Conservation (phyloP, 2,888 invertebrate species). For the Heliconius charithonia region DNA sequence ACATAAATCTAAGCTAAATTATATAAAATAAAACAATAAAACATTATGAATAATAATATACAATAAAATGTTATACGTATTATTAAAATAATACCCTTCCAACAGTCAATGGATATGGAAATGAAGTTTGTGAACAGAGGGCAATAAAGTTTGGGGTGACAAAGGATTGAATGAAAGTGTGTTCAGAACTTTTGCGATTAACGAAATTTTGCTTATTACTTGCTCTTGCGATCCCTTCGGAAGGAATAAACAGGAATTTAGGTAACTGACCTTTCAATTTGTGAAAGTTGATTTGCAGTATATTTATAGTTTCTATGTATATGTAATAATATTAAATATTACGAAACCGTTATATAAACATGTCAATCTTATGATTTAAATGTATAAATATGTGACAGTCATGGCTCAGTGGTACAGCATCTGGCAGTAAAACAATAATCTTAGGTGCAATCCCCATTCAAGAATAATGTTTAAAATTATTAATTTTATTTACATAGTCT, state of each 20-base stretch:
- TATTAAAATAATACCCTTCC: slow-evolving; percentile 26
- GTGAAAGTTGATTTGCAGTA: background rate
- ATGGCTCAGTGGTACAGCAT: too few relatives aligned
- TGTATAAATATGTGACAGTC: too few relatives aligned
- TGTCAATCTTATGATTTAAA: too few relatives aligned
- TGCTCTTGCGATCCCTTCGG: background rate
- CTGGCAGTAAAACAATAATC: too few relatives aligned
- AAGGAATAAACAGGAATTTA: background rate
- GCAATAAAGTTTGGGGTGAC: slow-evolving; percentile 22
- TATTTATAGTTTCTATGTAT: background rate
- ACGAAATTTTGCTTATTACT: slow-evolving; percentile 20
- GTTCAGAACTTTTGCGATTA: slow-evolving; percentile 26
- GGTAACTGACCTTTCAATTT: background rate
- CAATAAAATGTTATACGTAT: background rate
- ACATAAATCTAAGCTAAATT: too few relatives aligned
- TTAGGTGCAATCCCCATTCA: too few relatives aligned
- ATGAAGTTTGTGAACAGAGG: slow-evolving; percentile 16
- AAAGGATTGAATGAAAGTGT: slow-evolving; percentile 32
- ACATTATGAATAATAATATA: background rate
- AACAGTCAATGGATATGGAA: slow-evolving; percentile 8
- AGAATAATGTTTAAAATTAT: too few relatives aligned
- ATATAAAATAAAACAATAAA: background rate
- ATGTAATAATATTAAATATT: too few relatives aligned
- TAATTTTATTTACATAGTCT: too few relatives aligned
- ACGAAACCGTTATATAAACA: too few relatives aligned